Base-by-base conservation (phyloP, 2,797 vertebrate genomes). In the Cryptoprocta ferox region DNA sequence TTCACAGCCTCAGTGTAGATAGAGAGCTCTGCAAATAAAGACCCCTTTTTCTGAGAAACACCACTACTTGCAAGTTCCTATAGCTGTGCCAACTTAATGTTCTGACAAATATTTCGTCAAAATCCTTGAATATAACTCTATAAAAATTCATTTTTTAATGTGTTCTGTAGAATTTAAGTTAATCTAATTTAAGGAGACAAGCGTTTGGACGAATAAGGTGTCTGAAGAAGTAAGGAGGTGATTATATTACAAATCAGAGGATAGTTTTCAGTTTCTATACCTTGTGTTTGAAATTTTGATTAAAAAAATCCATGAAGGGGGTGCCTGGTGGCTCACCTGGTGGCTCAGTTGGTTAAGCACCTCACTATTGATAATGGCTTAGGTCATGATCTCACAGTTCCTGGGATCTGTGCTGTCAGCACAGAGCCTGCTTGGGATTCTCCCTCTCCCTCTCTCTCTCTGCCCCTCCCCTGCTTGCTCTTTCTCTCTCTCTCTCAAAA, bases 151-250 rank as follows among this genome's bases (percentile, higher is more conserved):
- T 76, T 92, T 92, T 45, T 39, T 37, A 35, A 66, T 30, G 28
- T 68, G 66, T 11, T 26, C 78, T 85, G 6, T 90, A 96, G 86
- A 80, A 80, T 90, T 93, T 79, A 48, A 92, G 0, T 83, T 89
- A 61, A 45, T 68, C 21, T 75, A 21, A 35, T 37, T 37, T 87
- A 78, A 94, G 30, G n/a, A 91, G 39, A 59, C 24, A 63, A 42
- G 18, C 10, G 68, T 18, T 90, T 91, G 48, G 26, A 87, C 87
- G 63, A 85, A 66, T 85, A 81, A 80, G 8, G 37, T 79, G 6
- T 78, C 24, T 86, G 45, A 70, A 73, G 39, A 68, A 42, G 26
- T 92, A 45, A 89, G 15, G 12, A 21, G 75, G 35, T 65, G 45
- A 73, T 81, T 59, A 66, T 3, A 68, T 91, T 32, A n/a, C 75